These are phyloP conservation scores for Chloropsis cyanopogon DNA, from an alignment of 2,113 vertebrate genomes.

Conservation along the genomic window DNA sequence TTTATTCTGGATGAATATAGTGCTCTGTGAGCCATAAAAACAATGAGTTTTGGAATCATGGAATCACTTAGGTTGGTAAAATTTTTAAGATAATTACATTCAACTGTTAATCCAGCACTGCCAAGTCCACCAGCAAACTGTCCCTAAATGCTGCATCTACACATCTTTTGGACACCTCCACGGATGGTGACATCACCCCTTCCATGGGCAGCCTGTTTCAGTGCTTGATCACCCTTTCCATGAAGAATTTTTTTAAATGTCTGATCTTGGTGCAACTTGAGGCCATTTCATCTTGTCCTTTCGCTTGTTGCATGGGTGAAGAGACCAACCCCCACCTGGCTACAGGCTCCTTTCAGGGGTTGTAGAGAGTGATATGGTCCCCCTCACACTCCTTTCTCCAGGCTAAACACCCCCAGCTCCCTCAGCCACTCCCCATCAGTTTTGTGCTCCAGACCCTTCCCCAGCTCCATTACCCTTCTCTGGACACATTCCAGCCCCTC, in stretches of 20 bases:
- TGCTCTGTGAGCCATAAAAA: neutral
- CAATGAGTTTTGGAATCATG: neutral
- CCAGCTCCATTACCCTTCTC: fast-evolving
- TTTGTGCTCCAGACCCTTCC: neutral
- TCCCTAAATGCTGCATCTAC: neutral
- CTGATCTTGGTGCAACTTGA: neutral
- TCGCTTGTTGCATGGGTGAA: fast-evolving
- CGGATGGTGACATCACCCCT: neutral
- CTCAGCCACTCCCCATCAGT: fast-evolving
- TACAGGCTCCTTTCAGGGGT: fast-evolving
- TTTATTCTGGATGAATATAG: neutral
- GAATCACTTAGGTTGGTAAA: neutral
- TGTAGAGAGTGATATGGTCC: fast-evolving
- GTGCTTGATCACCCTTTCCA: neutral
- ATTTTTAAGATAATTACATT: neutral
- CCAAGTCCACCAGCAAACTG: neutral
- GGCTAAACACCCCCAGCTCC: neutral
- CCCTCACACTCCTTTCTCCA: neutral
- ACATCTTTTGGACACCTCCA: neutral
- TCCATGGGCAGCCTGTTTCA: neutral
- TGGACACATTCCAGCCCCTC: fast-evolving
- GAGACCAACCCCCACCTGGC: neutral
- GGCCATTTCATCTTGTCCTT: neutral
- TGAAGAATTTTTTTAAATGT: neutral
- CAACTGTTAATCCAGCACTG: neutral